A percentile compares a stretch with the other conserved stretches of the same genome.
Conservation (phyloP, 2,888 invertebrate species). For the Hirtodrosophila alboralis region DNA sequence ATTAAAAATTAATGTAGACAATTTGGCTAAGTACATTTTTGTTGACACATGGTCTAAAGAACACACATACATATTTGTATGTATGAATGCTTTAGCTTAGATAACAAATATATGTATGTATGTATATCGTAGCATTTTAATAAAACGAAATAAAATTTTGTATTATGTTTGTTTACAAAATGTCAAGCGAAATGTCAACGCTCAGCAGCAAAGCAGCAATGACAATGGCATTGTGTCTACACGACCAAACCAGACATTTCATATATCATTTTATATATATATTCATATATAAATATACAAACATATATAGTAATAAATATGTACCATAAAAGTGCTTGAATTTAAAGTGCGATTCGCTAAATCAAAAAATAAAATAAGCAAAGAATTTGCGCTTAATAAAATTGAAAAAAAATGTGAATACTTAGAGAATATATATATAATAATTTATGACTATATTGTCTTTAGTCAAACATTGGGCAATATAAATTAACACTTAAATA, state of each 20-base stretch:
- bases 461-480: conserved; percentile 14
- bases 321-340: neutral
- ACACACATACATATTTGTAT: conserved; percentile 8
- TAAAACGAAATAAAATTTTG: conserved; percentile 46
- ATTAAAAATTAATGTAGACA: conserved; percentile 32
- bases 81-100: conserved; percentile 46
- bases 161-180: conserved; percentile 51
- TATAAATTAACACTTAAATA: conserved; percentile 26
- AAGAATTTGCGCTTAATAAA: neutral
- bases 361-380: too few species aligned
- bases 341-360: too few species aligned
- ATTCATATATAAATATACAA: conserved; percentile 7
- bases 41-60: conserved; percentile 10
- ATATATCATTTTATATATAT: too few species aligned
- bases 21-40: conserved; percentile 40
- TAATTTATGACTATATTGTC: conserved; percentile 11
- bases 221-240: conserved; percentile 38
- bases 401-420: too few species aligned
- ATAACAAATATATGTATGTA: conserved; percentile 52
- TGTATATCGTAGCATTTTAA: conserved; percentile 58
- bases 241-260: conserved; percentile 22
- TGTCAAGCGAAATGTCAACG: conserved; percentile 43
- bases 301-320: neutral
- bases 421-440: neutral
- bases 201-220: conserved; percentile 21